Evolutionary conservation across 2,888 invertebrate species (phyloP).

Genomic region (Helobdella robusta): DNA sequence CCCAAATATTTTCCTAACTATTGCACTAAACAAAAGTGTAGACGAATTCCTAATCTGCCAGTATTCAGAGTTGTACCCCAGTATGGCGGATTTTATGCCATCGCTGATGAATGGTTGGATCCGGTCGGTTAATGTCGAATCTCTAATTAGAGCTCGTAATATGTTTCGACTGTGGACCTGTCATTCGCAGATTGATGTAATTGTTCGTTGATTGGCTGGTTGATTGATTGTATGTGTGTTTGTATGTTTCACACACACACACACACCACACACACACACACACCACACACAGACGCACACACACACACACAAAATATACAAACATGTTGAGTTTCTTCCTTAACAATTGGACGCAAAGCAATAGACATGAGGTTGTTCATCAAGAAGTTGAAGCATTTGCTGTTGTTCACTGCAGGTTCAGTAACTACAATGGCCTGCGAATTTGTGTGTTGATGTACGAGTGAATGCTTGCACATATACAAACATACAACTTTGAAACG

Average conservation of each 20-base stretch:
- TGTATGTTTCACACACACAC: not conserved
- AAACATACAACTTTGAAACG: no score
- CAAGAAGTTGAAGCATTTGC: slow-evolving; percentile 12
- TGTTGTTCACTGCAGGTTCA: slow-evolving; percentile 8
- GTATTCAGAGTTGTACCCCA: slow-evolving; percentile 62
- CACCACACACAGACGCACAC: no score
- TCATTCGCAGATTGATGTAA: no score
- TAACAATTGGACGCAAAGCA: not conserved
- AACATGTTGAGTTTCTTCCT: slow-evolving; percentile 17
- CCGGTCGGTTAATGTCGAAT: slow-evolving; percentile 65
- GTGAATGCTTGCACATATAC: no score
- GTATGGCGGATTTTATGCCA: slow-evolving; percentile 64
- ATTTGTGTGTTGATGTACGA: no score
- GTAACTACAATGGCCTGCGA: slow-evolving; percentile 18
- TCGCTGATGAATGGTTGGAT: slow-evolving; percentile 62
- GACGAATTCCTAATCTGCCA: slow-evolving; percentile 78
- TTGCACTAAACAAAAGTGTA: slow-evolving; percentile 70
- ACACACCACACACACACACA: not conserved
- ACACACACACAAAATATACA: not conserved
- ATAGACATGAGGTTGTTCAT: slow-evolving; percentile 8
- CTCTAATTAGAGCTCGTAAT: slow-evolving; percentile 68
- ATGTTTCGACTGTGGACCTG: slow-evolving; percentile 74
- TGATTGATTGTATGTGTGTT: no score
- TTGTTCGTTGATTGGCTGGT: no score
- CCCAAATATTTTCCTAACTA: slow-evolving; percentile 78